Evolutionary conservation across 2,888 invertebrate species (phyloP), one percentile per base, ranked within the genome.

Genomic region (Xylophagus ater): DNA sequence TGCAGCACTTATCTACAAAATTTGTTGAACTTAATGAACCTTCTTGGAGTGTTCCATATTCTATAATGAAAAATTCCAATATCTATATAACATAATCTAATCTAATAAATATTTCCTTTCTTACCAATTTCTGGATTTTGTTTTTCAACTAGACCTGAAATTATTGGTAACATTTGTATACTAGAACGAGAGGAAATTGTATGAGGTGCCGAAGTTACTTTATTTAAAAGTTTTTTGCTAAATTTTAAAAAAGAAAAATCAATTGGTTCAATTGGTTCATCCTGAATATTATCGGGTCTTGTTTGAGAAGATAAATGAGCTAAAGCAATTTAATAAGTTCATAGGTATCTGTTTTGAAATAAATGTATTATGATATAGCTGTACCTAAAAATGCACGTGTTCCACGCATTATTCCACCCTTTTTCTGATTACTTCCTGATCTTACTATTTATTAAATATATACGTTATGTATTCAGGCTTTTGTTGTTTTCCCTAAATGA

Each of bases 251-350:
- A 15, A 13, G 9, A 15, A 8, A 12, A 29, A 29, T 13, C 15
- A 29, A 9, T 29, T 29, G 89, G 84, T 49, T 80, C 80, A 4
- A 87, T 87, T 0, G 88, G 84, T 54, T 87, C 87, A 1, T 84
- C 83, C 46, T 78, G 72, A 15, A 78, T 73, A 46, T 72, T 72
- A 50, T 77, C 76, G 1, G 73, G 72, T 0, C 73, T 69, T 3
- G 62, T 55, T 47, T 65, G 63, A 1, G 62, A 62, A 2, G 65
- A 65, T 2, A 65, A 64, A 49, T 71, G 70, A 0, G 70, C 70
- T 30, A 59, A 51, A 36, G 60, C 24, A 29, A 21, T n/a, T 25
- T 17, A 24, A 12, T 4, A 41, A 29, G 15, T 25, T 4, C n/a
- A 9, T 18, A 31, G 19, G 18, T 13, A 28, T 28, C 6, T 28